A percentile compares a stretch with the other conserved stretches of the same genome.
These are phyloP conservation scores for Hoplostethus mediterraneus DNA, from an alignment of 2,797 vertebrate species.

Conservation along the genomic window DNA sequence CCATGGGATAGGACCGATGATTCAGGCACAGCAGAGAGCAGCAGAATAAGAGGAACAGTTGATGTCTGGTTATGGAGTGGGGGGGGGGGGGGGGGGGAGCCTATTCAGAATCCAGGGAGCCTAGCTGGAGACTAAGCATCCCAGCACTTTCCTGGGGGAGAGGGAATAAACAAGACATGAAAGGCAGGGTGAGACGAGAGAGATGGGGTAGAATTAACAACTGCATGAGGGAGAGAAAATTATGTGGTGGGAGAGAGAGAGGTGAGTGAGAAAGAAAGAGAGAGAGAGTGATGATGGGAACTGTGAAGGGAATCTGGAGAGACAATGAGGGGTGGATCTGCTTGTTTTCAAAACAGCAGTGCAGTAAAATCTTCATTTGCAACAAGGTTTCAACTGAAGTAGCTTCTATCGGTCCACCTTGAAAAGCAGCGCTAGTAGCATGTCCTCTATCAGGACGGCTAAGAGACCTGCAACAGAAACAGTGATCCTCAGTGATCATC, in stretches of 20 bases:
- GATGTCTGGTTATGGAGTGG: slow-evolving; percentile 14
- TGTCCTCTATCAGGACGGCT: too few species aligned
- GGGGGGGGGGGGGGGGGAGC: background rate
- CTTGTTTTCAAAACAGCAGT: slow-evolving; percentile 8
- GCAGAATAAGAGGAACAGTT: slow-evolving; percentile 1
- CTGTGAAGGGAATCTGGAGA: background rate
- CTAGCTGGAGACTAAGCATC: background rate
- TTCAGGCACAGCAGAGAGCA: slow-evolving; percentile 2
- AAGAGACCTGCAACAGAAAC: slow-evolving; percentile 8
- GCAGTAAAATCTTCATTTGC: background rate
- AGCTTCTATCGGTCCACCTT: background rate
- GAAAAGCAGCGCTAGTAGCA: background rate
- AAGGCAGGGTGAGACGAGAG: background rate
- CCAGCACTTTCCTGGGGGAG: background rate
- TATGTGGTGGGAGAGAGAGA: too few species aligned
- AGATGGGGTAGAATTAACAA: background rate
- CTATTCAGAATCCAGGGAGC: slow-evolving; percentile 12
- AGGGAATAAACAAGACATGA: background rate
- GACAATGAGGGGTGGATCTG: background rate
- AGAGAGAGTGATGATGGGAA: background rate
- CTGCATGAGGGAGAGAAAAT: too few species aligned
- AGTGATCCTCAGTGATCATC: slow-evolving; percentile 26
- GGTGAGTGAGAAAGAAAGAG: background rate
- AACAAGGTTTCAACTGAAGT: background rate
- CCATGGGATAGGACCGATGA: slow-evolving; percentile 28